Conservation (phyloP, 1,140 invertebrate genomes). For the Drosophila rufa region DNA sequence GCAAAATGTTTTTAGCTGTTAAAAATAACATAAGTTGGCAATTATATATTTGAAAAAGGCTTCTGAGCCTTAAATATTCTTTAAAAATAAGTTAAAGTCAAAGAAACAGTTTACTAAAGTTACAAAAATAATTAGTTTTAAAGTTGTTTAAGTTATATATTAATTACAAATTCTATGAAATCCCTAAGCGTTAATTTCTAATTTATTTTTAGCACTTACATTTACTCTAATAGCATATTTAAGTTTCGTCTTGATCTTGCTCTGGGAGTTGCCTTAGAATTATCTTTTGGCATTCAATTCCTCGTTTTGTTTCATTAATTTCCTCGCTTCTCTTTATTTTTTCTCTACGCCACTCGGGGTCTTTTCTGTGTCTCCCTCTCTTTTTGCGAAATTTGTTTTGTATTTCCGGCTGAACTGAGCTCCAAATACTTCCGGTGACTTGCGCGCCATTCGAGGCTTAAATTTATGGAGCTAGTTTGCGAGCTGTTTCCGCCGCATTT, state of each 20-base stretch:
- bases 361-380: background rate
- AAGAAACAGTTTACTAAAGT: background rate
- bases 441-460: slow-evolving; percentile 58
- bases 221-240: slow-evolving; percentile 45
- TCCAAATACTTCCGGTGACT: slow-evolving; percentile 74
- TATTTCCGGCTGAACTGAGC: slow-evolving; percentile 67
- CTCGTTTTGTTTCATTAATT: slow-evolving; percentile 75
- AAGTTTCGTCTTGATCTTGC: slow-evolving; percentile 14
- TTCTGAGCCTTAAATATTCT: background rate
- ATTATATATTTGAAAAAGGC: background rate
- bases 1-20: background rate
- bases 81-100: background rate
- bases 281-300: slow-evolving; percentile 28
- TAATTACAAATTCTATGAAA: background rate
- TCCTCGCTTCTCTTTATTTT: slow-evolving; percentile 11
- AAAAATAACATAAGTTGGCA: background rate
- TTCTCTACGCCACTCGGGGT: slow-evolving; percentile 2
- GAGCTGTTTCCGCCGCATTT: slow-evolving; percentile 69
- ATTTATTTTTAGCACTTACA: background rate
- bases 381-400: slow-evolving; percentile 71
- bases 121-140: too few species aligned
- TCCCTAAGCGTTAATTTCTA: background rate
- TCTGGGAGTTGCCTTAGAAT: background rate
- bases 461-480: slow-evolving; percentile 75
- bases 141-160: too few species aligned